These are phyloP conservation scores for Genyomyrus donnyi DNA, from an alignment of 2,113 vertebrate genomes.

Conservation along the genomic window DNA sequence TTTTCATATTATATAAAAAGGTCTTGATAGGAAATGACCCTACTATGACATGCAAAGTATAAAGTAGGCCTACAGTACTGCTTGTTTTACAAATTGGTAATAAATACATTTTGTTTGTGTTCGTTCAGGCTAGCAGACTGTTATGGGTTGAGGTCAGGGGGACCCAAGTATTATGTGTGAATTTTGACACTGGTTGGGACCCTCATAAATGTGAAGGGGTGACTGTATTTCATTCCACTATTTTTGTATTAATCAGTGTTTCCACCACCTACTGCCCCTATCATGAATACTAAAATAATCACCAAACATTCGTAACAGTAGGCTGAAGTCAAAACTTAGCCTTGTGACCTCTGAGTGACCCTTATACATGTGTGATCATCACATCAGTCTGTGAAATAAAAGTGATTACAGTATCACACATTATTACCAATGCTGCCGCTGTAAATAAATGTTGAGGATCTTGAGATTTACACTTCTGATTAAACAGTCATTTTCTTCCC, in stretches of 20 bases:
- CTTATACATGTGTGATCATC: not conserved
- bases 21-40: not conserved
- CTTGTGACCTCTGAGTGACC: not conserved
- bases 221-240: not conserved
- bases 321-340: not conserved
- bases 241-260: not conserved
- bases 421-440: not conserved
- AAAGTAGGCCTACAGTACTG: not conserved
- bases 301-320: not conserved
- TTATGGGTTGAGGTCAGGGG: not conserved
- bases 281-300: not conserved
- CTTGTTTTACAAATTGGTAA: not conserved
- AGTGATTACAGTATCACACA: not conserved
- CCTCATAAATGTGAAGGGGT: not conserved
- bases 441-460: not conserved
- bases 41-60: not conserved
- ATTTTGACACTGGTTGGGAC: not conserved
- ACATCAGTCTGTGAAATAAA: not conserved
- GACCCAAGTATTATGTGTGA: not conserved
- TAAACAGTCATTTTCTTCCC: not conserved
- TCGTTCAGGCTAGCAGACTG: not conserved
- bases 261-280: not conserved
- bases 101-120: not conserved
- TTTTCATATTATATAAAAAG: not conserved
- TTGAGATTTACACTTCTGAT: not conserved